Conservation (phyloP, 53 echinoderm and acorn worm genomes). For the Henricia sp. region DNA sequence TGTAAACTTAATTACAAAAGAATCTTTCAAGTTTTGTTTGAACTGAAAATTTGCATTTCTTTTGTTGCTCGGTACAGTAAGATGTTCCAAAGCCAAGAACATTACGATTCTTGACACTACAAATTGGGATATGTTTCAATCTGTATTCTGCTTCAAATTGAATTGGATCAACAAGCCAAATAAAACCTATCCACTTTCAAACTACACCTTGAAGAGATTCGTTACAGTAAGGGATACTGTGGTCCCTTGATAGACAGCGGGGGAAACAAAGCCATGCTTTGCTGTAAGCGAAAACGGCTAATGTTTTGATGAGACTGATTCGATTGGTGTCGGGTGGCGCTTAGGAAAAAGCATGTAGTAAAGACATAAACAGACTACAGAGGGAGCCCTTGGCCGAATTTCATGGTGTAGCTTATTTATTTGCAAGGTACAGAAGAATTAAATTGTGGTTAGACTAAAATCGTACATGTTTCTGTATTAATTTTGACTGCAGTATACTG, state of each 20-base stretch:
- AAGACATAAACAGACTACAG: no score
- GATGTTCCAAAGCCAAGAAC: no score
- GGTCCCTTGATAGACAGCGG: background rate
- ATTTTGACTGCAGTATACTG: no score
- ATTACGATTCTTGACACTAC: background rate
- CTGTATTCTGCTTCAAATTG: constrained; percentile 1
- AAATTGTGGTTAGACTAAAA: no score
- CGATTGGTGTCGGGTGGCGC: constrained; percentile 40
- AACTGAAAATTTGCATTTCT: no score
- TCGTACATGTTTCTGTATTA: no score
- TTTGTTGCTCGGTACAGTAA: no score
- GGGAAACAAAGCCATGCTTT: constrained; percentile 3
- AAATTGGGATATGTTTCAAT: constrained; percentile 43
- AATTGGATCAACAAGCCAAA: constrained; percentile 9
- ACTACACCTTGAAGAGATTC: constrained; percentile 52
- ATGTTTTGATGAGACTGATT: constrained; percentile 52
- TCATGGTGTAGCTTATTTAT: no score
- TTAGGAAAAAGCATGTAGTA: background rate
- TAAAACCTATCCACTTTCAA: constrained; percentile 9
- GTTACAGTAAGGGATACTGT: constrained; percentile 4
- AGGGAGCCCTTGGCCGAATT: no score
- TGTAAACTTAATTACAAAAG: no score
- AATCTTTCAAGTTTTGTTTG: no score
- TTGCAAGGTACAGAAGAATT: no score
- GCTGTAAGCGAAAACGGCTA: constrained; percentile 14